Conservation (phyloP, 2,888 invertebrate genomes). For the Thecophora atra region DNA sequence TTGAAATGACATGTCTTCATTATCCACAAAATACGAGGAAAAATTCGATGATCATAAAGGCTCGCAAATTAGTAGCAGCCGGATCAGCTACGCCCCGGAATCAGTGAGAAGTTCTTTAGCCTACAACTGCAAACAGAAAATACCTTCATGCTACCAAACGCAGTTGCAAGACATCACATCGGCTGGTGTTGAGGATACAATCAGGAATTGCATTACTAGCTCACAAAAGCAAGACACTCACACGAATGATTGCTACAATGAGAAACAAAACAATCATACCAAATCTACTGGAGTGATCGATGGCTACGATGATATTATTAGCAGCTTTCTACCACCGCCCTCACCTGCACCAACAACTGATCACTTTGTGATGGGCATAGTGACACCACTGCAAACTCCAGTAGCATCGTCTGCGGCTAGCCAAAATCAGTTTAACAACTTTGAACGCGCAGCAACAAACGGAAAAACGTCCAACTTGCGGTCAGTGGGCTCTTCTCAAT, state of each 20-base stretch:
- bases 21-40: background rate
- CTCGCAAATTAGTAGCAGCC: conserved; percentile 1
- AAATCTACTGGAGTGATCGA: conserved; percentile 53
- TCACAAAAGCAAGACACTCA: conserved; percentile 51
- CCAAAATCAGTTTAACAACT: conserved; percentile 16
- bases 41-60: conserved; percentile 4
- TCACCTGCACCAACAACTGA: conserved; percentile 66
- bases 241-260: conserved; percentile 51
- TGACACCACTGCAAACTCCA: conserved; percentile 45
- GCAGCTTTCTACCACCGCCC: conserved; percentile 63
- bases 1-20: conserved; percentile 1
- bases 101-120: conserved; percentile 13
- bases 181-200: conserved; percentile 42
- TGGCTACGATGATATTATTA: conserved; percentile 58
- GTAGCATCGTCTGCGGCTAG: background rate
- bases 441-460: conserved; percentile 1
- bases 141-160: conserved; percentile 56
- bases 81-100: conserved; percentile 13
- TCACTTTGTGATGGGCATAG: conserved; percentile 54
- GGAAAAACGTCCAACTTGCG: conserved; percentile 39
- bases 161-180: conserved; percentile 48
- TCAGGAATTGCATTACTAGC: conserved; percentile 24
- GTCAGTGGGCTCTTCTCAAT: conserved; percentile 1
- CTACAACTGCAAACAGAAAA: conserved; percentile 51
- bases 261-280: conserved; percentile 47